phyloP scores from a whole-genome alignment of 2,797 vertebrate species.

The Chrosomus eos region DNA sequence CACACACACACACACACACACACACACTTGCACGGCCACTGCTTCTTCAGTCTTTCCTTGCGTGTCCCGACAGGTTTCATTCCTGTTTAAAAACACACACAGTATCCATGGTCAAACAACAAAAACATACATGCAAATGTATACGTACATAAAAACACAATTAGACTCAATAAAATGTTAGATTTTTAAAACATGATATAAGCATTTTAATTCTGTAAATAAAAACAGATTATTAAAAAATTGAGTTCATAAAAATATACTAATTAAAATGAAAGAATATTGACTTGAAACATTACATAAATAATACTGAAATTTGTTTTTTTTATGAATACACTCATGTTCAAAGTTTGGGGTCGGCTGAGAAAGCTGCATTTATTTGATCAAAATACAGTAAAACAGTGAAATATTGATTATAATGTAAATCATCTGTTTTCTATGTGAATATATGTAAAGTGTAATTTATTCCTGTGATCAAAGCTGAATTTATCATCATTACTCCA shows the following conservation, averaged over 20 bases:
- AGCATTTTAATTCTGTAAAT: not conserved
- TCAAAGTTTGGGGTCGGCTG: no score
- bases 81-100: not conserved
- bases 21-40: not conserved
- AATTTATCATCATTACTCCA: no score
- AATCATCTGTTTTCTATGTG: no score
- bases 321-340: not conserved
- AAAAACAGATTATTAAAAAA: not conserved
- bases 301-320: not conserved
- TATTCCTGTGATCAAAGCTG: no score
- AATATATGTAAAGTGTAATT: no score
- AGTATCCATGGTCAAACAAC: not conserved
- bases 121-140: not conserved
- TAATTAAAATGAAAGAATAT: not conserved
- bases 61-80: not conserved
- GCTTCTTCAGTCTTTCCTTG: not conserved
- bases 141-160: not conserved
- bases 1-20: not conserved
- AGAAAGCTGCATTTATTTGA: no score
- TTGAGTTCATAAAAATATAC: not conserved
- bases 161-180: not conserved
- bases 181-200: not conserved
- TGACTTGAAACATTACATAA: not conserved
- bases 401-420: accelerated
- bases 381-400: no score